Conservation (phyloP, 2,888 invertebrate species). For the Xestia xanthographa region DNA sequence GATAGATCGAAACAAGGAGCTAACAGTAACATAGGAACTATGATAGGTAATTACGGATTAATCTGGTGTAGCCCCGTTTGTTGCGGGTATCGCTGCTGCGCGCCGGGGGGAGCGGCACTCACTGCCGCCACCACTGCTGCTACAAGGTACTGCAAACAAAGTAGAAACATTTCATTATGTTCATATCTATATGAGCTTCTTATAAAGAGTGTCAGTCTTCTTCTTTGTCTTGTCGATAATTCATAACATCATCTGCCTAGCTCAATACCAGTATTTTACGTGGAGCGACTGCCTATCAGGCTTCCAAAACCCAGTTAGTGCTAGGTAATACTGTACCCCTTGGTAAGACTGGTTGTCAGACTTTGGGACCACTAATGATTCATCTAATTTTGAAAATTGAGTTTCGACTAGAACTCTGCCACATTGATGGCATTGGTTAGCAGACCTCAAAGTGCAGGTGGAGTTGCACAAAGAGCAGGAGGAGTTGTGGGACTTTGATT, state of each 20-base stretch:
- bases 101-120: conserved; percentile 77
- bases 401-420: not conserved
- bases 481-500: not conserved
- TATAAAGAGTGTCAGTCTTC: too few species aligned
- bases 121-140: conserved; percentile 71
- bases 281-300: too few species aligned
- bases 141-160: conserved; percentile 73
- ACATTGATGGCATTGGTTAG: not conserved
- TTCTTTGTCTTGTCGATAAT: too few species aligned
- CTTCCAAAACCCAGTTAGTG: too few species aligned
- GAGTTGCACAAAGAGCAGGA: not conserved
- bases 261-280: too few species aligned
- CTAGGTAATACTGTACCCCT: too few species aligned
- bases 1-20: not conserved
- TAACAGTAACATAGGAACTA: not conserved
- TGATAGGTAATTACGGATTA: conserved; percentile 74
- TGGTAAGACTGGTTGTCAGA: too few species aligned
- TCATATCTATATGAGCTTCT: not conserved
- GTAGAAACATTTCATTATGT: not conserved
- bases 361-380: too few species aligned
- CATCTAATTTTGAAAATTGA: not conserved
- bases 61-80: conserved; percentile 74
- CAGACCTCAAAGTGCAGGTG: not conserved
- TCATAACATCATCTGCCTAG: too few species aligned
- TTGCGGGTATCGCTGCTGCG: conserved; percentile 74